Evolutionary conservation across 37 sponge, comb jelly and placozoan species (phyloP).

Genomic region (Mnemiopsis leidyi): DNA sequence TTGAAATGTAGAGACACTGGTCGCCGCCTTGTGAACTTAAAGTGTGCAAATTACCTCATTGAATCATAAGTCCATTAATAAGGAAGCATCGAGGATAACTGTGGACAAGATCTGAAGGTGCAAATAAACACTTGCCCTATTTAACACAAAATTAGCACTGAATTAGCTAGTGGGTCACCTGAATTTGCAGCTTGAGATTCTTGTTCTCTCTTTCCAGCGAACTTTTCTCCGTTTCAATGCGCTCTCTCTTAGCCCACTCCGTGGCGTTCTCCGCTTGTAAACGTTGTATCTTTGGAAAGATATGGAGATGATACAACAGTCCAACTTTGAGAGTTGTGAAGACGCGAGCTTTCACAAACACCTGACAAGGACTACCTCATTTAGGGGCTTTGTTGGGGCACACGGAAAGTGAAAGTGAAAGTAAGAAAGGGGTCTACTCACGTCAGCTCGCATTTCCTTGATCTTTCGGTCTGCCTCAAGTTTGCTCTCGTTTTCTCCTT

Average conservation of each 20-base stretch:
- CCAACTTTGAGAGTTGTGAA: constrained; percentile 62
- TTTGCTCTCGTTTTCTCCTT: constrained; percentile 34
- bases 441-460: constrained; percentile 58
- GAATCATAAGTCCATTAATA: no score
- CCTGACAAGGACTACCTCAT: constrained; percentile 21
- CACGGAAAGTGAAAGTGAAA: not conserved
- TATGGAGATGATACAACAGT: constrained; percentile 30
- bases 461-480: constrained; percentile 28
- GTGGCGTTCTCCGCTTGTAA: constrained; percentile 52
- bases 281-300: constrained; percentile 56
- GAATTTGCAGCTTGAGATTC: constrained; percentile 56
- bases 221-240: constrained; percentile 20
- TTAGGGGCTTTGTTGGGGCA: constrained; percentile 8
- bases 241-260: constrained; percentile 60
- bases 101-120: no score
- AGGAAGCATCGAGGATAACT: no score
- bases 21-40: no score
- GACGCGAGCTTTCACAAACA: constrained; percentile 17
- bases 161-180: not conserved
- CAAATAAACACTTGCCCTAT: no score
- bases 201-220: constrained; percentile 49
- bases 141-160: not conserved
- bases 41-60: no score
- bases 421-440: not conserved
- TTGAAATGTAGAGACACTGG: no score